Conservation (phyloP, 2,888 invertebrate species). For the Lordiphosa fenestrarum region DNA sequence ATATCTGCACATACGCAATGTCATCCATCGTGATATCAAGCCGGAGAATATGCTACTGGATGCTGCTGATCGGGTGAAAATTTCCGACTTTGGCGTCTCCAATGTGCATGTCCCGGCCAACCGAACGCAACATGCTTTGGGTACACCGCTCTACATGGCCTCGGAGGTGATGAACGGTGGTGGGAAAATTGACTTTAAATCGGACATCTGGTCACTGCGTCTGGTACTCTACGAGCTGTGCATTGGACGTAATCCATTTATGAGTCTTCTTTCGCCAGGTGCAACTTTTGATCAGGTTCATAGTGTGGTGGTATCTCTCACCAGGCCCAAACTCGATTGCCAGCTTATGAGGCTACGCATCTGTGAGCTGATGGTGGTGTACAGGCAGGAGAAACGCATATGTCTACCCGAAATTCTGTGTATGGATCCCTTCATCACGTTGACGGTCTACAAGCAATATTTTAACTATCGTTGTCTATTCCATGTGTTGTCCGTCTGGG, state of each 20-base stretch:
- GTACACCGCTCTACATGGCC: constrained; percentile 88
- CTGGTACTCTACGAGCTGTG: constrained; percentile 86
- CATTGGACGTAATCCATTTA: constrained; percentile 73
- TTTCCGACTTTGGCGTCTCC: constrained; percentile 86
- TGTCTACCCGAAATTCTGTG: constrained; percentile 67
- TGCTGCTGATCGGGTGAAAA: constrained; percentile 83
- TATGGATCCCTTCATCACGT: constrained; percentile 60
- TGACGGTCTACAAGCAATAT: constrained; percentile 71
- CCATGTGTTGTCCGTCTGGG: too few relatives aligned
- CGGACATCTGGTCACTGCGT: constrained; percentile 88
- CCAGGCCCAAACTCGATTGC: constrained; percentile 58
- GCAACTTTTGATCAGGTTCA: constrained; percentile 50
- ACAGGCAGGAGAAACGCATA: constrained; percentile 65
- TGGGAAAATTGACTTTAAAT: constrained; percentile 85
- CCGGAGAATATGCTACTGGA: constrained; percentile 88
- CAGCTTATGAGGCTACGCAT: constrained; percentile 45
- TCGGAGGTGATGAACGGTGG: constrained; percentile 86
- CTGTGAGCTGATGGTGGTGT: constrained; percentile 74
- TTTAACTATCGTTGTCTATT: constrained; percentile 65
- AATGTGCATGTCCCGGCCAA: constrained; percentile 65
- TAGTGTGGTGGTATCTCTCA: constrained; percentile 44
- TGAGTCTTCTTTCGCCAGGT: constrained; percentile 36
- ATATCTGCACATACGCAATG: constrained; percentile 78
- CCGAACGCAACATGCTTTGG: constrained; percentile 65
- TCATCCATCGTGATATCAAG: constrained; percentile 85